Percentiles rank a stretch among this genome's conserved stretches.
phyloP scores from a whole-genome alignment of 2,888 invertebrate species.

The Nowickia ferox region DNA sequence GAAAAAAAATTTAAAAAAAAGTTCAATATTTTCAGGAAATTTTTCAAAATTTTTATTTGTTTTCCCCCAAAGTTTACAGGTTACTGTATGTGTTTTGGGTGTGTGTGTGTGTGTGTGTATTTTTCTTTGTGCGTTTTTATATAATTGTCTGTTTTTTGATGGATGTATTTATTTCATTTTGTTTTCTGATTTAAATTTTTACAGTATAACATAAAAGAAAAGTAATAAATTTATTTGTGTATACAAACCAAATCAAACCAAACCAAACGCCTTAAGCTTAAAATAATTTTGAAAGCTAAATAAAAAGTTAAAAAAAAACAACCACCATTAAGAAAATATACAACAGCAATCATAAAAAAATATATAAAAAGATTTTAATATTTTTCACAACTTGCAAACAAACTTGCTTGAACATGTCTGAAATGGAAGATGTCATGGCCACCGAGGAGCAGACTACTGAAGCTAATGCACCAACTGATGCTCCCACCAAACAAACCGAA shows the following conservation, averaged over 20 bases:
- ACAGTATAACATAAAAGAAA: constrained; percentile 34
- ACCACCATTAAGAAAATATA: constrained; percentile 47
- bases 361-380: constrained; percentile 25
- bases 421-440: constrained; percentile 79
- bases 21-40: constrained; percentile 43
- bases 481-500: constrained; percentile 76
- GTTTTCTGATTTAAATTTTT: constrained; percentile 35
- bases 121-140: not conserved
- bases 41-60: constrained; percentile 51
- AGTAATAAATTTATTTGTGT: constrained; percentile 30
- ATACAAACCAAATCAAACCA: constrained; percentile 14
- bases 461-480: constrained; percentile 69
- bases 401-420: constrained; percentile 78
- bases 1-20: constrained; percentile 22
- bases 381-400: constrained; percentile 47
- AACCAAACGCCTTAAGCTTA: constrained; percentile 33
- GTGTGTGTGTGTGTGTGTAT: constrained; percentile 16
- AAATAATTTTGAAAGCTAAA: constrained; percentile 57
- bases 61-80: constrained; percentile 3
- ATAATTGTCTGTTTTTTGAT: too few species aligned
- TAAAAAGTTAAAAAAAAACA: constrained; percentile 7
- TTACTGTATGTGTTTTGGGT: constrained; percentile 1
- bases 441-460: constrained; percentile 74
- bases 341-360: constrained; percentile 10
- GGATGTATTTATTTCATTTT: constrained; percentile 29